These are phyloP conservation scores for Herpetotheres cachinnans DNA, from an alignment of 2,113 vertebrate genomes.

Conservation along the genomic window DNA sequence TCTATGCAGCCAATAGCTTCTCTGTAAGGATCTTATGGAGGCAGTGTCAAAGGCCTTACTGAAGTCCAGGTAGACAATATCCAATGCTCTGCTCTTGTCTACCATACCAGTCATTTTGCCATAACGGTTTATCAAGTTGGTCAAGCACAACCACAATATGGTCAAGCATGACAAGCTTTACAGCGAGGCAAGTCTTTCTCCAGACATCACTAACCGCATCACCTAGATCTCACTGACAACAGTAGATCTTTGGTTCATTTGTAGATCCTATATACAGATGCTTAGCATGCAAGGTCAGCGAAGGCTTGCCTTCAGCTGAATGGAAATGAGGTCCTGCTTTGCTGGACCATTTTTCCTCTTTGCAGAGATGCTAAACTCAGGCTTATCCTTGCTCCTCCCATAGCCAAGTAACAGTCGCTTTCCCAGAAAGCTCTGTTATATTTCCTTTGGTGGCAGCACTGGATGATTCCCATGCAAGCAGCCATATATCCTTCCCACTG, in stretches of 20 bases:
- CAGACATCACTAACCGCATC: not conserved
- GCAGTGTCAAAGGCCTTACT: not conserved
- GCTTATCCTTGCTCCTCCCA: not conserved
- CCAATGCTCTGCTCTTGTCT: no score
- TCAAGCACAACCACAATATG: not conserved
- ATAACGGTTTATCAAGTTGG: not conserved
- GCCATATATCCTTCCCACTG: not conserved
- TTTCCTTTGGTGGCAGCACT: not conserved
- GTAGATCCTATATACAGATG: not conserved
- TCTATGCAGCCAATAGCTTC: not conserved
- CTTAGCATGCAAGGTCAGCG: not conserved
- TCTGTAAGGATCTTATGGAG: not conserved
- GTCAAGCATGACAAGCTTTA: not conserved
- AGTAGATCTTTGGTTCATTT: not conserved
- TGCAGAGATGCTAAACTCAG: not conserved
- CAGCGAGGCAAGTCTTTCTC: not conserved
- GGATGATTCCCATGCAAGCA: not conserved
- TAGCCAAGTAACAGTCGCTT: not conserved
- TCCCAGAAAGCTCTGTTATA: not conserved
- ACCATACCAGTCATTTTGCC: fast-evolving
- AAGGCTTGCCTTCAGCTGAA: not conserved
- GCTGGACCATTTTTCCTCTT: fast-evolving
- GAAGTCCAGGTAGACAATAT: not conserved
- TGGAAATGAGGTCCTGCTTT: not conserved
- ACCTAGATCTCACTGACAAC: not conserved